Evolutionary conservation across 2,113 vertebrate species (phyloP).

Genomic region (Tetrax tetrax): DNA sequence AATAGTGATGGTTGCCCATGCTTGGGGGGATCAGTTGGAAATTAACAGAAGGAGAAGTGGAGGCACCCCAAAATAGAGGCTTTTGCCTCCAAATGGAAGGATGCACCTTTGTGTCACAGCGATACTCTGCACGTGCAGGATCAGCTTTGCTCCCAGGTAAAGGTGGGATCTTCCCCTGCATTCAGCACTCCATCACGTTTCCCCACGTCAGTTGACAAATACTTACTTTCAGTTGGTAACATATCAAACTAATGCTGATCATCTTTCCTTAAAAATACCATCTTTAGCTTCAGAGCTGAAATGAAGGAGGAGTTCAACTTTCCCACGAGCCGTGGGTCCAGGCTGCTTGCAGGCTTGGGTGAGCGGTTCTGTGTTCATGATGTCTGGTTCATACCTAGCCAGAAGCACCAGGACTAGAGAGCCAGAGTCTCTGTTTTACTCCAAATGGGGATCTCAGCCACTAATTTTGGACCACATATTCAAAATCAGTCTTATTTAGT

Average conservation of each 20-base stretch:
- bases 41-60: background rate
- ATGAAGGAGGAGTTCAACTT: background rate
- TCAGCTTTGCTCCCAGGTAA: background rate
- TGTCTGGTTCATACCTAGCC: background rate
- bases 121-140: accelerated
- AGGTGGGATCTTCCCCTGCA: background rate
- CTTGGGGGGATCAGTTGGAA: background rate
- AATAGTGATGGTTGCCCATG: background rate
- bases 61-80: background rate
- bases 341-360: background rate
- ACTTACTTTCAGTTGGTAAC: too few species aligned
- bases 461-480: background rate
- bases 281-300: background rate
- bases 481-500: background rate
- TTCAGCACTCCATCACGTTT: background rate
- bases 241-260: background rate
- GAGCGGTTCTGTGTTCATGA: background rate
- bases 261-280: background rate
- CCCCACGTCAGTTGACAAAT: background rate
- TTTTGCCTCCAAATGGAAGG: background rate
- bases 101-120: background rate
- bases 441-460: background rate
- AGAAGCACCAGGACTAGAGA: background rate
- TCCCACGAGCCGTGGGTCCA: background rate
- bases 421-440: background rate